Base-by-base conservation (phyloP, 2,113 vertebrate species). In the Pelmatolapia mariae region DNA sequence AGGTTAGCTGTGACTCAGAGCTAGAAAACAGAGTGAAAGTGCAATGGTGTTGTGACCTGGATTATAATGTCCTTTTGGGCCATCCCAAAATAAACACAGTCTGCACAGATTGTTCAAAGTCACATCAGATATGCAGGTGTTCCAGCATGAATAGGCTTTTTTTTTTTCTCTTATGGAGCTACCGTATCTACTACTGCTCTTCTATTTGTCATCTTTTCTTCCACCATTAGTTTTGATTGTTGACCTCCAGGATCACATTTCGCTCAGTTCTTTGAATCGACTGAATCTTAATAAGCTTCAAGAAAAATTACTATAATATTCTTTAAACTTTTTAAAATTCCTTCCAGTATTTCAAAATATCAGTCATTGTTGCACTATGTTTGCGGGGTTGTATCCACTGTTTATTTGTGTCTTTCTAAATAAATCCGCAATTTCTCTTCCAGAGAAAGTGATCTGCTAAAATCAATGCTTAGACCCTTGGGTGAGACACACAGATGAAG, bases 91-190 rank as follows among this genome's bases (percentile, higher is more conserved):
- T 80, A 45, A 81, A 76, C 26, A 31, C 29, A 47, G 36, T 81
- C 63, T 68, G 71, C 85, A 93, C 89, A 89, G 89, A 89, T 83
- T 89, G 40, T 82, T 87, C 86, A 93, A 94, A 93, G 93, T 92
- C 89, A 89, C 56, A 57, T 18, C 3, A 86, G 54, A 88, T 81
- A 38, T 11, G 24, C 29, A 18, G 63, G 26, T 18, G 50, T 50
- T 45, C 40, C 36, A 47, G 81, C 79, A 76, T 80, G 63, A 88
- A 83, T 71, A 63, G 76, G 54, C 57, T 57, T 38, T 89, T 54
- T 36, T 80, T 15, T 82, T 38, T 22, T 85, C 59, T 88, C 63
- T 84, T 45, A 24, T 63, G 38, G 19, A 87, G 50, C 57, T 86
- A 82, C 33, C 2, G 38, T 38, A 68, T 68, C 63, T 68, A 38